Evolutionary conservation across 2,113 vertebrate species (phyloP).

Genomic region (Laticauda laticaudata): DNA sequence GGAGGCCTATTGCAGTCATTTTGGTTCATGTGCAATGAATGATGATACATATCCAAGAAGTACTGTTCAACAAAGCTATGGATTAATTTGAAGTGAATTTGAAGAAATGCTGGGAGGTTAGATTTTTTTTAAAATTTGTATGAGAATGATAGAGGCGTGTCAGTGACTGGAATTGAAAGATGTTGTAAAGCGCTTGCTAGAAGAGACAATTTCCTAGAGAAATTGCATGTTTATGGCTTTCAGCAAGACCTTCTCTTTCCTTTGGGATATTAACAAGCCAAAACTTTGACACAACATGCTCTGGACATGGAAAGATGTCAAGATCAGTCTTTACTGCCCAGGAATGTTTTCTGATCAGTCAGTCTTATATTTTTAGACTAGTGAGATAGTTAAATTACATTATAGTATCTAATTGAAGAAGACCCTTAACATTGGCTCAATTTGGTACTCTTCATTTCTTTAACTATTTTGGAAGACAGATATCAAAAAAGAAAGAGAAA

Average conservation of each 20-base stretch:
- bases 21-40: background rate
- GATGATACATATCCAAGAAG: background rate
- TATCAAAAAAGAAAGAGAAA: too few relatives aligned
- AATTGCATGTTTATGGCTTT: background rate
- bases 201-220: background rate
- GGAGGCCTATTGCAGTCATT: background rate
- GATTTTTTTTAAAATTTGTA: background rate
- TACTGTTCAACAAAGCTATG: background rate
- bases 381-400: background rate
- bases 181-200: background rate
- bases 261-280: background rate
- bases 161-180: background rate
- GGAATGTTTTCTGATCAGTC: background rate
- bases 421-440: background rate
- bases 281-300: background rate
- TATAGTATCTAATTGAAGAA: background rate
- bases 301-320: background rate
- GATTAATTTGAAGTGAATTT: background rate
- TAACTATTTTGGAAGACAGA: background rate
- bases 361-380: background rate
- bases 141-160: background rate
- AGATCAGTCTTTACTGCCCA: background rate
- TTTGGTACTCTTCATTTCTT: background rate
- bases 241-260: background rate
- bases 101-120: background rate